Base-by-base conservation (phyloP, 1,140 invertebrate genomes). In the Geopemphigus sp. region DNA sequence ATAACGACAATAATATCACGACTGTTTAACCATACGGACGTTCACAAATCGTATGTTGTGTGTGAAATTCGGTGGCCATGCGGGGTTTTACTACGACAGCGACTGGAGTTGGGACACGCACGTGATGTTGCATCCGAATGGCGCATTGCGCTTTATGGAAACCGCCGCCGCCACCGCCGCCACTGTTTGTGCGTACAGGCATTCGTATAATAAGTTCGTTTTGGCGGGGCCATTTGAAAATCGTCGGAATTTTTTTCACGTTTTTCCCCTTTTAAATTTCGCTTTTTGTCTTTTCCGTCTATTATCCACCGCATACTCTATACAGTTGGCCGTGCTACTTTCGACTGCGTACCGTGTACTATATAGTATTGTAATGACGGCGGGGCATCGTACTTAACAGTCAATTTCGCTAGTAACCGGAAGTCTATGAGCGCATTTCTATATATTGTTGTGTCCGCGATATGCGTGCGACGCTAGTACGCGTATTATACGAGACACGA, bases 61-160 rank as follows among this genome's bases (percentile, higher is more conserved):
- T 14, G 64, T 15, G 39, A 24, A 50, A 50, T 8, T 24, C 22
- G 22, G 47, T 29, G 68, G 68, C 50, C 50, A 54, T 72, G 50
- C 26, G 10, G 26, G n/a, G 12, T 29, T 72, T 29, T 70, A 53
- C 50, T 12, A 66, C n/a, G 24, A 26, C 26, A 17, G 19, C 19
- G 39, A 19, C 19, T n/a, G 3, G 11, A 5, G 63, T 8, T 15
- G 14, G 53, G 53, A 12, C 4, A 12, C 56, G 39, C 50, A 78
- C 74, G 74, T 78, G 74, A 78, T 61, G 39, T 61, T 47, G 24
- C 74, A 59, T 78, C 24, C 39, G 22, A 63, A 78, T 59, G 74
- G 47, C 74, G 74, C 74, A 76, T 76, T 76, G 56, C 54, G 56
- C 22, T 24, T 26, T 68, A 50, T 10, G 45, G 45, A 14, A 47